Base-by-base conservation (phyloP, 2,797 vertebrate species). In the Smutsia temminckii region DNA sequence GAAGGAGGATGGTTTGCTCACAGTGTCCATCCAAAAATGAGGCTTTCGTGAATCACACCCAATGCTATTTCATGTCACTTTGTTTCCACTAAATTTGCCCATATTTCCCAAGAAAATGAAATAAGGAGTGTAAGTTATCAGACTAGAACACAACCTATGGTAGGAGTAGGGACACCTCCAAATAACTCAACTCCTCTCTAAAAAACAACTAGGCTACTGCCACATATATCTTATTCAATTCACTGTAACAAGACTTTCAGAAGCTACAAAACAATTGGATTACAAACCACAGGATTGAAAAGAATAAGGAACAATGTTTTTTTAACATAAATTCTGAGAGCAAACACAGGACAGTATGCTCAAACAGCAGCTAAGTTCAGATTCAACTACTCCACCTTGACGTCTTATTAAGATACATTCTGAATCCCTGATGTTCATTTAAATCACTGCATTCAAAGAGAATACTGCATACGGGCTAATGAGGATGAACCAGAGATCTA, bases 301-400 rank as follows among this genome's bases (percentile, higher is more conserved):
- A 79, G 34, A 95, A 95, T 64, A 87, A 88, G 14, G 6, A 57
- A 5, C 25, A 59, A 25, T 74, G 8, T 89, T 90, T 94, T 88
- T 91, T 69, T 86, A 91, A 96, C 68, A 93, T 37, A 21, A 83
- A 81, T 91, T 95, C 88, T 95, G 49, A 97, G 37, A 89, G 69
- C 74, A 95, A 95, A 78, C 61, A 81, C 13, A 97, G 83, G 64
- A 88, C 8, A 95, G 46, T 51, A 69, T 40, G 23, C 64, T 92
- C 81, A 91, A 77, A 93, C n/a, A 75, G 46, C 46, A 11, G 75
- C 71, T 78, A 95, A 87, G 42, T 85, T 77, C 84, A 91, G 57
- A 72, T 84, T 95, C 42, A 85, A 75, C 68, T 90, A 37, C 85
- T 91, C 83, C n/a, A 89, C 55, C 85, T 91, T 53, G 74, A 85